Percentiles rank a stretch among this genome's conserved stretches.
Conservation (phyloP, 2,113 vertebrate genomes). For the Malurus elegans region DNA sequence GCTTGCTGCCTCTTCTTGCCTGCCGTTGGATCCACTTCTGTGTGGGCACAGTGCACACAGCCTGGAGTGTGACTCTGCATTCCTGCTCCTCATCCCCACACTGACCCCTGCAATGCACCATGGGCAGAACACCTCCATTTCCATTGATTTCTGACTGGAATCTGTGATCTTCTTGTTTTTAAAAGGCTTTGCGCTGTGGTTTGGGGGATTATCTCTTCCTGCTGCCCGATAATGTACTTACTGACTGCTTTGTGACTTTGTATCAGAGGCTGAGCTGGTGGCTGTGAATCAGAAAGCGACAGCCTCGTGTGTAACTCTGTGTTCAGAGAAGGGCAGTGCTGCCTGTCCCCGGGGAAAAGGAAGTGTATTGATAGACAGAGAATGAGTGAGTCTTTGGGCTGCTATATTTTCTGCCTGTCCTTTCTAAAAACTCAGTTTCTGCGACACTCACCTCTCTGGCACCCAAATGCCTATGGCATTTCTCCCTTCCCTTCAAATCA, state of each 20-base stretch:
- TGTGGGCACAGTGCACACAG: fast-evolving
- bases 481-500: background rate
- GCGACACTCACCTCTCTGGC: background rate
- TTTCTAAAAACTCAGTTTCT: background rate
- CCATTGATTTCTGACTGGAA: background rate
- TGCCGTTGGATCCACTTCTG: fast-evolving
- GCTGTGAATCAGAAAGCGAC: background rate
- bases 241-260: background rate
- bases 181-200: background rate
- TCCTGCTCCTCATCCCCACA: background rate
- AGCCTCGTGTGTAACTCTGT: fast-evolving
- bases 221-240: background rate
- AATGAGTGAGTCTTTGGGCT: background rate
- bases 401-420: background rate
- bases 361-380: background rate
- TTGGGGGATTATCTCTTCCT: background rate
- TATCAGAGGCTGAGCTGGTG: background rate
- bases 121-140: background rate
- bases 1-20: background rate
- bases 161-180: background rate
- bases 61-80: background rate
- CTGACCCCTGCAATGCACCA: fast-evolving
- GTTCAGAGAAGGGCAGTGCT: background rate
- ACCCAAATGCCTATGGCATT: background rate
- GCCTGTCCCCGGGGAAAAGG: background rate